Evolutionary conservation across 1,140 invertebrate genomes (phyloP), one percentile per base, ranked within the genome.

Genomic region (Cheumatopsyche charites): DNA sequence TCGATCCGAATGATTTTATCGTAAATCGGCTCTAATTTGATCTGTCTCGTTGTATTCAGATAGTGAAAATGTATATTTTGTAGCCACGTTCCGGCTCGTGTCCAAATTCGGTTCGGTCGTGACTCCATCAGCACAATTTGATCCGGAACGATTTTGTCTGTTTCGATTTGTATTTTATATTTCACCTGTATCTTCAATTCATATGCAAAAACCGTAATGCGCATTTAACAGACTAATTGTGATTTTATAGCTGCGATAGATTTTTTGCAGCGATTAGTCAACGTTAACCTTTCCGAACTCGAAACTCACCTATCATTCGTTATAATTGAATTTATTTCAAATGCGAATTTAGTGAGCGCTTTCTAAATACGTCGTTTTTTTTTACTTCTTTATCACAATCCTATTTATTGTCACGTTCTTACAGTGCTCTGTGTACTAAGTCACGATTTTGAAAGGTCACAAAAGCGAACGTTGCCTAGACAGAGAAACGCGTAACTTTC

Each of bases 91-190:
- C 36, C 62, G 62, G 15, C n/a, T 65, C 36, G 29, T 19, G 62
- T 65, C 29, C 63, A n/a, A 45, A 68, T 68, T 68, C 47, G 47
- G 47, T 19, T 36, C 49, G 66, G 66, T 68, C 66, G 66, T 68
- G 66, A 68, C 66, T 68, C 47, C 66, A 52, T 55, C 66, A 55
- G 21, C 47, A 68, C 66, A 58, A 68, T 68, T 68, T 68, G 47
- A 42, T 55, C 47, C 66, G 63, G 23, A 42, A 41, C 26, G 2
- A 58, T 21, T 58, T 17, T 4, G 2, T 47, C 15, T 47, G 11
- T 47, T 47, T 2, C 15, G 3, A 6, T 47, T 15, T n/a, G 2
- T 6, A 7, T 47, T 3, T 47, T 47, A 13, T 47, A 47, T 47
- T n/a, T 47, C 15, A 15, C 43, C 43, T 47, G 43, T 3, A 47